A percentile compares a stretch with the other conserved stretches of the same genome.
These are phyloP conservation scores for Azorinus chamasolen DNA, from an alignment of 2,888 invertebrate species.

Conservation along the genomic window DNA sequence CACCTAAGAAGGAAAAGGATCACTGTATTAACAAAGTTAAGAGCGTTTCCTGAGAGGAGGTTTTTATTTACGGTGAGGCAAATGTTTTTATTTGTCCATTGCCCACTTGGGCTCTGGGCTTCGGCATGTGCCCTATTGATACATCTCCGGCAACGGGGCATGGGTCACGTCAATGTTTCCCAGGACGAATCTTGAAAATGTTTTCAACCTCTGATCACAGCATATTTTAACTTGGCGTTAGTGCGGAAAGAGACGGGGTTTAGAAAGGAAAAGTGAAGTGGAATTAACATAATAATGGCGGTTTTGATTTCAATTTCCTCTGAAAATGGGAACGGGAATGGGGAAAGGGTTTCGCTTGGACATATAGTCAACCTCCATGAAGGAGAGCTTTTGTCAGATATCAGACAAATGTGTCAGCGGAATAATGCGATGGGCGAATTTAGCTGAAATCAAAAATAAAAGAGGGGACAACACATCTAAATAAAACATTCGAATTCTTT, in stretches of 20 bases:
- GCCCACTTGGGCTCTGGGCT: too few species aligned
- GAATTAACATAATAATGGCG: conserved; percentile 64
- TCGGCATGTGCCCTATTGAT: too few species aligned
- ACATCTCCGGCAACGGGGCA: too few species aligned
- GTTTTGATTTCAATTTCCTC: conserved; percentile 63
- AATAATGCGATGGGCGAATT: conserved; percentile 28
- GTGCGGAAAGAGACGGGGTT: conserved; percentile 28
- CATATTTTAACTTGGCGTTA: conserved; percentile 27
- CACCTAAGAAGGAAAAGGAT: too few species aligned
- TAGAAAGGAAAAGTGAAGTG: conserved; percentile 49
- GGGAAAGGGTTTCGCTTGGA: conserved; percentile 3
- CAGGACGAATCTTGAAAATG: conserved; percentile 2
- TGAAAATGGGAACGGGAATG: conserved; percentile 35
- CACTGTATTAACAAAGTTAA: too few species aligned
- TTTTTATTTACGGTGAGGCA: too few species aligned
- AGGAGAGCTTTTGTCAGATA: conserved; percentile 18
- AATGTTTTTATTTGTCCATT: too few species aligned
- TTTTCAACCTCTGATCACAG: conserved; percentile 17
- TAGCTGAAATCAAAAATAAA: too few species aligned
- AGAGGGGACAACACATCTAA: too few species aligned
- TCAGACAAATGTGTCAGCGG: conserved; percentile 17
- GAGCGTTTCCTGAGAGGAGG: too few species aligned
- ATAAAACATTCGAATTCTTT: too few species aligned
- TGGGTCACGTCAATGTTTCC: conserved; percentile 11
- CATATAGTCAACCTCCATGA: too few species aligned